A percentile compares a stretch with the other conserved stretches of the same genome.
Evolutionary conservation across 1,140 invertebrate genomes (phyloP).

Genomic region (Schlechtendalia chinensis): DNA sequence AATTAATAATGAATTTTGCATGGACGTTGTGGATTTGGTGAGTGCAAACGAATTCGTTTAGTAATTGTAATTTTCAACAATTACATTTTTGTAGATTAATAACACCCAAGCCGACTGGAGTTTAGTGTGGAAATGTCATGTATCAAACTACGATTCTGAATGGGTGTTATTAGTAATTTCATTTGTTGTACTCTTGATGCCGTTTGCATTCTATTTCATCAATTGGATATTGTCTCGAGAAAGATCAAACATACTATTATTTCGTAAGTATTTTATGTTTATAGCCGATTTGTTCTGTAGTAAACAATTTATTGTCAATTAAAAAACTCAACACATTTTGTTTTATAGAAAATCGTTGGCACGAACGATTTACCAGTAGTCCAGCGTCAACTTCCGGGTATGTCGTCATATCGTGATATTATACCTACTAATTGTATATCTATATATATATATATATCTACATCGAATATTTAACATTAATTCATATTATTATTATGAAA

Average conservation of each 20-base stretch:
- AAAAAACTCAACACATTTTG: not conserved
- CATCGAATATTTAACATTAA: not conserved
- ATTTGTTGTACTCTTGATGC: not conserved
- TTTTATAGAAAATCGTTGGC: slow-evolving; percentile 36
- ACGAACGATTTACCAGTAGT: slow-evolving; percentile 26
- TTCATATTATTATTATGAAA: no score
- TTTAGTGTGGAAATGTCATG: slow-evolving; percentile 23
- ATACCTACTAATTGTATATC: not conserved
- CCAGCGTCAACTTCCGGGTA: slow-evolving; percentile 23
- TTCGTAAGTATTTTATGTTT: slow-evolving; percentile 19
- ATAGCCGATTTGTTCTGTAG: not conserved
- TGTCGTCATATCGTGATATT: slow-evolving; percentile 11
- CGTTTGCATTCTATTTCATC: slow-evolving; percentile 24
- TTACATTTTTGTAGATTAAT: slow-evolving; percentile 11
- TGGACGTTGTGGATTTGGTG: slow-evolving; percentile 53
- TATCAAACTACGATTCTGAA: slow-evolving; percentile 21
- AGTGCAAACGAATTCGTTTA: not conserved
- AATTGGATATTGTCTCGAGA: slow-evolving; percentile 23
- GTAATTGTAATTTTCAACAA: not conserved
- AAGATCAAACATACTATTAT: slow-evolving; percentile 26
- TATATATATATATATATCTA: no score
- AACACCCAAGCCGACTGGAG: slow-evolving; percentile 34
- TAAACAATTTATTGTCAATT: no score
- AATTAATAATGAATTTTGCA: slow-evolving; percentile 51
- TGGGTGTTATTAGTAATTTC: slow-evolving; percentile 14